These are phyloP conservation scores for Cynopterus sphinx DNA, from an alignment of 2,797 vertebrate species.

Conservation along the genomic window DNA sequence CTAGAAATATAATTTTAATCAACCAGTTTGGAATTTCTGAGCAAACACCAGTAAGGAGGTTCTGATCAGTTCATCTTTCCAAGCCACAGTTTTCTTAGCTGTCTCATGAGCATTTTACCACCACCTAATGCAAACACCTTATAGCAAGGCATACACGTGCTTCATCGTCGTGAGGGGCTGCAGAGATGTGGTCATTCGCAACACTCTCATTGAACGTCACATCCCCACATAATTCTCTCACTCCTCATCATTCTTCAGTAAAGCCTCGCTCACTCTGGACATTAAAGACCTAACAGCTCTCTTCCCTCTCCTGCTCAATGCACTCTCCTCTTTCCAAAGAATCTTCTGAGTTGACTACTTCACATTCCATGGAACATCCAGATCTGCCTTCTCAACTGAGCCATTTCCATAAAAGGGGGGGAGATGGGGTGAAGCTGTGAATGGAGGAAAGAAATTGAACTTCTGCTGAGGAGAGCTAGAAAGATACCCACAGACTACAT, in stretches of 20 bases:
- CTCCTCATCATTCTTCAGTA: not conserved
- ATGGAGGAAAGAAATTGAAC: not conserved
- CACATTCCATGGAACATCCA: not conserved
- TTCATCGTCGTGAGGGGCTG: not conserved
- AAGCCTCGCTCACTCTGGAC: not conserved
- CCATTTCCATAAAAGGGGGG: not conserved
- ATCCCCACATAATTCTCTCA: not conserved
- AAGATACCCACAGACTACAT: not conserved
- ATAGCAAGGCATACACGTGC: not conserved
- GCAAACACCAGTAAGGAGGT: not conserved
- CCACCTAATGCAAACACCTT: not conserved
- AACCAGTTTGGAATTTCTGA: not conserved
- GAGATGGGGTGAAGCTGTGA: not conserved
- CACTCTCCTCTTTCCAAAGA: not conserved
- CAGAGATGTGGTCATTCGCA: too few species aligned
- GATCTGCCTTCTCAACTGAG: not conserved
- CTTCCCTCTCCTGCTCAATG: not conserved
- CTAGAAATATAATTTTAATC: not conserved
- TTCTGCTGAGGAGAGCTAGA: not conserved
- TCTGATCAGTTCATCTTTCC: not conserved
- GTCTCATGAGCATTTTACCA: not conserved
- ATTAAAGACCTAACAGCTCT: not conserved
- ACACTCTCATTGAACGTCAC: not conserved
- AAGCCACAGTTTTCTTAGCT: not conserved
- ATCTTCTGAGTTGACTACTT: not conserved